phyloP scores from a whole-genome alignment of 2,888 invertebrate genomes.

The Autographa gamma region DNA sequence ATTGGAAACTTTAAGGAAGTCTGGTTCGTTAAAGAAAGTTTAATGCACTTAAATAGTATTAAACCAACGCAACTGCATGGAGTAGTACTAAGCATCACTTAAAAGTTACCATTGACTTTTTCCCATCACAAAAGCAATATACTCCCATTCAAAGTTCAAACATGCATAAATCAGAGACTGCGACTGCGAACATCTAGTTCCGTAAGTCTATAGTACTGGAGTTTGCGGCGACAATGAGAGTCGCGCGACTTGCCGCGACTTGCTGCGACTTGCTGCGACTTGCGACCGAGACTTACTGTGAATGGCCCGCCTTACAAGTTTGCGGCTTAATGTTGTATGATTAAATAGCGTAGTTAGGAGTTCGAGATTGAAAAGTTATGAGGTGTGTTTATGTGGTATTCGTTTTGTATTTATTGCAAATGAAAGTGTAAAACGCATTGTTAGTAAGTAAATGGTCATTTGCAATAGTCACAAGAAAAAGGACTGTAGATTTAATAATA shows the following conservation, averaged over 20 bases:
- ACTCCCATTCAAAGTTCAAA: constrained; percentile 56
- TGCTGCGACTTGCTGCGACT: constrained; percentile 17
- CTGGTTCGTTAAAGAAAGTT: constrained; percentile 12
- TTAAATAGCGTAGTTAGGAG: constrained; percentile 48
- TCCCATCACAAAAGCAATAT: constrained; percentile 58
- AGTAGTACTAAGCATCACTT: constrained; percentile 26
- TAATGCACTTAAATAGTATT: constrained; percentile 9
- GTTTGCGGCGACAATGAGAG: constrained; percentile 58
- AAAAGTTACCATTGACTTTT: constrained; percentile 54
- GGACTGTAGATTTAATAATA: too few relatives aligned
- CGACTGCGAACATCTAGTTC: constrained; percentile 37
- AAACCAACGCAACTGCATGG: constrained; percentile 8
- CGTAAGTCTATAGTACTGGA: constrained; percentile 50
- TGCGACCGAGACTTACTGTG: constrained; percentile 38
- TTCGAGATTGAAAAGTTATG: constrained; percentile 41
- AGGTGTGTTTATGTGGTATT: constrained; percentile 10
- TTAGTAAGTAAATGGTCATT: too few relatives aligned
- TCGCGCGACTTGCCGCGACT: constrained; percentile 35
- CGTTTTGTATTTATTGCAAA: too few relatives aligned
- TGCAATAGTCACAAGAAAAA: too few relatives aligned
- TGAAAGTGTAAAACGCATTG: too few relatives aligned
- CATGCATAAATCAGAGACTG: constrained; percentile 59
- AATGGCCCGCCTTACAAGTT: constrained; percentile 40
- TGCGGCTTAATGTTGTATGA: constrained; percentile 45
- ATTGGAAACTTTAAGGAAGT: background rate